Evolutionary conservation across 37 sponge, comb jelly and placozoan species (phyloP).

Genomic region (Diacarnus erythraeanus): DNA sequence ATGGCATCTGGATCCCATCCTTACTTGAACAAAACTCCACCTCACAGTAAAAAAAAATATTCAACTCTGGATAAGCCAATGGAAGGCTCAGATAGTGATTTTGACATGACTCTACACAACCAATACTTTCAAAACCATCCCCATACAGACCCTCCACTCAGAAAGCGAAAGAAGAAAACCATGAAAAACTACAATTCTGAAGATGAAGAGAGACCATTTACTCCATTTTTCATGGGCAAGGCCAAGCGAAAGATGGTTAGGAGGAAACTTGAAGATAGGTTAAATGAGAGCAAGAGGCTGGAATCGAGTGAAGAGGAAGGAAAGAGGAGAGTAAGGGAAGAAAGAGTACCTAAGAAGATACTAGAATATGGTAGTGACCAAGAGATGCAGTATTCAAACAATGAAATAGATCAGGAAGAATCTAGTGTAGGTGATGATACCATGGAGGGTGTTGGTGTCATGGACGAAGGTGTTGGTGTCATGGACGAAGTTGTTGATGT

Average conservation of each 20-base stretch:
- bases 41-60: background rate
- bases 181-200: constrained; percentile 5
- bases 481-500: no score
- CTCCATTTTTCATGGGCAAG: background rate
- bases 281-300: background rate
- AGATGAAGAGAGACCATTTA: constrained; percentile 3
- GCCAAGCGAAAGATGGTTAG: background rate
- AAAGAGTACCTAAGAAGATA: background rate
- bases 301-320: background rate
- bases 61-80: background rate
- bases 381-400: background rate
- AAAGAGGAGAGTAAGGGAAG: background rate
- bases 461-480: no score
- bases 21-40: no score
- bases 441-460: no score
- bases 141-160: background rate
- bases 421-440: no score
- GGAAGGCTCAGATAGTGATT: constrained; percentile 24
- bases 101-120: background rate
- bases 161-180: background rate
- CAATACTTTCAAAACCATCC: background rate
- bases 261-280: background rate
- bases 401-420: background rate
- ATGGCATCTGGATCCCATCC: background rate
- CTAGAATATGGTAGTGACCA: background rate